These are phyloP conservation scores for Regulus satrapa DNA, from an alignment of 2,113 vertebrate genomes.

Conservation along the genomic window DNA sequence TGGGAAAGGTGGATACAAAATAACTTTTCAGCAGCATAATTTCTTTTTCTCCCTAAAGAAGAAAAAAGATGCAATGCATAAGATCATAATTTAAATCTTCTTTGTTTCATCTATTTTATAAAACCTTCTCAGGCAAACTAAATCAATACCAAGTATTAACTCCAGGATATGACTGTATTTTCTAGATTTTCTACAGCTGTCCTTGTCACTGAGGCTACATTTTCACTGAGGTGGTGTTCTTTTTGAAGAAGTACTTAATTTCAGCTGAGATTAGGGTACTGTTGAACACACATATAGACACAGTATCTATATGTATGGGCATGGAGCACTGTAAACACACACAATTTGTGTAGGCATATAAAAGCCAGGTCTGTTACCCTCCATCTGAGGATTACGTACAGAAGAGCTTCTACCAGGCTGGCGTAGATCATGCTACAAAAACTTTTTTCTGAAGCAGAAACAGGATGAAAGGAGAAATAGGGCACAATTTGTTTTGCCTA, in stretches of 20 bases:
- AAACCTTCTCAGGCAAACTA: neutral
- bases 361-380: neutral
- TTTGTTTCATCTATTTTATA: neutral
- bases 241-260: neutral
- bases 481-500: neutral
- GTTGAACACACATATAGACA: neutral
- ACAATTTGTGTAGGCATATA: neutral
- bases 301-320: neutral
- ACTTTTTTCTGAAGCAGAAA: neutral
- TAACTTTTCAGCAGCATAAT: neutral
- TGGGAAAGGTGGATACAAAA: neutral
- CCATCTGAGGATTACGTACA: neutral
- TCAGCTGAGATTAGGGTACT: neutral
- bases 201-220: neutral
- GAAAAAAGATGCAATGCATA: neutral
- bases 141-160: neutral
- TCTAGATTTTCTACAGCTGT: neutral
- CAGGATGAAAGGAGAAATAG: neutral
- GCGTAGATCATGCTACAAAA: neutral
- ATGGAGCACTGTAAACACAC: neutral
- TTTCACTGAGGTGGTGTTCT: neutral
- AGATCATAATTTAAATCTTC: neutral
- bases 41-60: neutral
- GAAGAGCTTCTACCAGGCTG: neutral
- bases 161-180: neutral